These are phyloP conservation scores for Cryptocephalus primarius DNA, from an alignment of 2,888 invertebrate species.

Conservation along the genomic window DNA sequence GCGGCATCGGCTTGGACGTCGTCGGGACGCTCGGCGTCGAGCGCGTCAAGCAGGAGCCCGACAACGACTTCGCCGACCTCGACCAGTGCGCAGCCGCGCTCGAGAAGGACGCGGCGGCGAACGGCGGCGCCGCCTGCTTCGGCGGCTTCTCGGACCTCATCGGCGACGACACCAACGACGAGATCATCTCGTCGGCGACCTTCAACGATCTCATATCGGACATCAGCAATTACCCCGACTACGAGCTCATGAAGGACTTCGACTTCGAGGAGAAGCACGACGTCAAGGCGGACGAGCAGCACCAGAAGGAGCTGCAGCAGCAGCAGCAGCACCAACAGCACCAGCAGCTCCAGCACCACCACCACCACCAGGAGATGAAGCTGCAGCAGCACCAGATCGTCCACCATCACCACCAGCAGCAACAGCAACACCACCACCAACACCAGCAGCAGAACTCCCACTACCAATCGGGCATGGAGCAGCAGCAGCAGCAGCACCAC, in stretches of 20 bases:
- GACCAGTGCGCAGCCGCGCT: conserved; percentile 76
- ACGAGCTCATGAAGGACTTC: conserved; percentile 69
- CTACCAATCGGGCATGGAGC: conserved; percentile 18
- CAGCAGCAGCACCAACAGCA: conserved; percentile 14
- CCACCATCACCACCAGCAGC: conserved; percentile 27
- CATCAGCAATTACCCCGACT: conserved; percentile 56
- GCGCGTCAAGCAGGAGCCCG: conserved; percentile 52
- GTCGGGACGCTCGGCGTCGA: conserved; percentile 58
- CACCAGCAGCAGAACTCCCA: too few species aligned
- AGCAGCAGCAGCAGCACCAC: conserved; percentile 30
- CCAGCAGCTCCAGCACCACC: conserved; percentile 23
- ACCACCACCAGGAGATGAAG: conserved; percentile 22
- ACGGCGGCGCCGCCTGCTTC: conserved; percentile 60
- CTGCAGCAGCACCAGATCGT: conserved; percentile 16
- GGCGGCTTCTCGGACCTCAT: conserved; percentile 74
- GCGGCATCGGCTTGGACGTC: conserved; percentile 40
- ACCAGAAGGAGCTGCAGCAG: conserved; percentile 26
- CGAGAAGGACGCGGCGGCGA: conserved; percentile 69
- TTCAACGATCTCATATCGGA: conserved; percentile 83
- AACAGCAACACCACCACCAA: conserved; percentile 22
- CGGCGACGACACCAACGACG: conserved; percentile 73
- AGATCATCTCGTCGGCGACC: conserved; percentile 61
- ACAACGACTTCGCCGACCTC: conserved; percentile 77
- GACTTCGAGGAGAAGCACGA: conserved; percentile 56
- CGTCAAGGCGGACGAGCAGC: conserved; percentile 25